These are phyloP conservation scores for Conus ventricosus DNA, from an alignment of 1,140 invertebrate genomes.

Conservation along the genomic window DNA sequence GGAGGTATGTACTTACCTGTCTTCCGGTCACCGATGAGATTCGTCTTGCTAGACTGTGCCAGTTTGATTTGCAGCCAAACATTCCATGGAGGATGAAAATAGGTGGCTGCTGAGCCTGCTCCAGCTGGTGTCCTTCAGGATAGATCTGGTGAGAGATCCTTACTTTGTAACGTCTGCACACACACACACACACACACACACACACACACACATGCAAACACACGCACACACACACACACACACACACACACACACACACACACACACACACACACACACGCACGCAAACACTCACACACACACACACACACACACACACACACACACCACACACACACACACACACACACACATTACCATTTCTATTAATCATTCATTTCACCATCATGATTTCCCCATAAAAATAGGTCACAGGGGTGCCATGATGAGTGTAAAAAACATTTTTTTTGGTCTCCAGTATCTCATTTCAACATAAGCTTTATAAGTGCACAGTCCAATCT, in stretches of 20 bases:
- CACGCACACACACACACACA: slow-evolving; percentile 14
- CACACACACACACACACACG: not conserved
- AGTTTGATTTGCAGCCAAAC: slow-evolving; percentile 90
- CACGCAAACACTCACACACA: too few relatives aligned
- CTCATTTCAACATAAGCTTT: too few relatives aligned
- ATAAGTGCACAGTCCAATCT: too few relatives aligned
- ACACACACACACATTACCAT: not conserved
- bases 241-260: slow-evolving; percentile 17
- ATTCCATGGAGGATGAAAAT: slow-evolving; percentile 90
- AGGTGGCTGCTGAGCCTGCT: slow-evolving; percentile 75
- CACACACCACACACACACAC: slow-evolving; percentile 18
- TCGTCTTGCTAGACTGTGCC: slow-evolving; percentile 86
- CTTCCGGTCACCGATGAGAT: slow-evolving; percentile 81
- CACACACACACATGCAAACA: not conserved
- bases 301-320: not conserved
- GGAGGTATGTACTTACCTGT: slow-evolving; percentile 75
- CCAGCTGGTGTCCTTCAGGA: not conserved
- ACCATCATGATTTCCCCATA: too few relatives aligned
- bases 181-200: not conserved
- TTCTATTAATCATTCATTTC: too few relatives aligned
- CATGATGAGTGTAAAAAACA: too few relatives aligned
- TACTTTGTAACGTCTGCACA: slow-evolving; percentile 19
- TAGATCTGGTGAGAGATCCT: slow-evolving; percentile 27
- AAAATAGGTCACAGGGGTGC: too few relatives aligned
- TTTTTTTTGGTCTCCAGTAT: too few relatives aligned